phyloP scores from a whole-genome alignment of 2,797 vertebrate species.

The Adrianichthys oophorus region DNA sequence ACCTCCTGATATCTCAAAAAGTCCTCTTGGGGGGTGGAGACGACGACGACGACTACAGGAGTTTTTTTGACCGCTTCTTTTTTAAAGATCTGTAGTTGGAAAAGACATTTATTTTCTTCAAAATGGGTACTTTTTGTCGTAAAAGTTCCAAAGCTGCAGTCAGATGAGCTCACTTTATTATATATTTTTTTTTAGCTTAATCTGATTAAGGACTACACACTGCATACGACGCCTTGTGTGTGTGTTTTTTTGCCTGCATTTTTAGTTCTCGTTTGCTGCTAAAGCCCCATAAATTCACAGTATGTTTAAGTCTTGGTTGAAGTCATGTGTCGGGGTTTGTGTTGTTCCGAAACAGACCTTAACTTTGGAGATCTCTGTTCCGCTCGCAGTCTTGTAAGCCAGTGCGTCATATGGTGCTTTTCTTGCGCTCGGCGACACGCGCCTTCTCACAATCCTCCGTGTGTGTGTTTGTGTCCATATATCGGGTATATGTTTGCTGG shows the following conservation, averaged over 20 bases:
- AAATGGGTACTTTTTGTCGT: constrained; percentile 8
- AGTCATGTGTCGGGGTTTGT: constrained; percentile 1
- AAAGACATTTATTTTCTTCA: constrained; percentile 1
- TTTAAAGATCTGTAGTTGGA: constrained; percentile 8
- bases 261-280: background rate
- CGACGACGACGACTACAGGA: constrained; percentile 51
- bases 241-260: too few relatives aligned
- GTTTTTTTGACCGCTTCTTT: constrained; percentile 24
- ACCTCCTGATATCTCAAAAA: constrained; percentile 66
- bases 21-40: constrained; percentile 36
- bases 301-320: background rate
- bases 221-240: too few relatives aligned
- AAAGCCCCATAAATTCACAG: background rate
- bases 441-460: constrained; percentile 3
- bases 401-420: constrained; percentile 21
- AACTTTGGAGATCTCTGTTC: constrained; percentile 7
- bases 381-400: background rate
- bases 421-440: constrained; percentile 3
- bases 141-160: background rate
- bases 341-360: background rate
- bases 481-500: constrained; percentile 32
- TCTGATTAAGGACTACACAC: too few relatives aligned
- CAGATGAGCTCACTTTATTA: too few relatives aligned
- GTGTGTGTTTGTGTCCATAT: constrained; percentile 23
- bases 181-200: too few relatives aligned